These are phyloP conservation scores for Mesochorus sp. DNA, from an alignment of 2,888 invertebrate species.

Conservation along the genomic window DNA sequence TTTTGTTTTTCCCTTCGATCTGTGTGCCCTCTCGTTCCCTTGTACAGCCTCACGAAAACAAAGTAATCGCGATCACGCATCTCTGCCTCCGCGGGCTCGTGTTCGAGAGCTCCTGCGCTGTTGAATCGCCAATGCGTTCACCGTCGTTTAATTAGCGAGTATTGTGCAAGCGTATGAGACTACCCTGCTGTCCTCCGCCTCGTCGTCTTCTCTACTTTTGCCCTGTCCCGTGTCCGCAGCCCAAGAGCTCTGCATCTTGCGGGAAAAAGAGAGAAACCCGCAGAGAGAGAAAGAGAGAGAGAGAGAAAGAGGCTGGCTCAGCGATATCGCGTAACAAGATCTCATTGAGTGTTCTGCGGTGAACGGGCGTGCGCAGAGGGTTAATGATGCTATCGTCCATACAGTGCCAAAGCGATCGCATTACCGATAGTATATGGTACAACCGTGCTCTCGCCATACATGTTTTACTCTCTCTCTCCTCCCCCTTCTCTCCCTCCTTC, in stretches of 20 bases:
- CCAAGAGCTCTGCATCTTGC: background rate
- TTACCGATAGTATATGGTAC: constrained; percentile 76
- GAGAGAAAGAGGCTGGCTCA: constrained; percentile 67
- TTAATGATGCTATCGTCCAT: constrained; percentile 81
- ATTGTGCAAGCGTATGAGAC: constrained; percentile 71
- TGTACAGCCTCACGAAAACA: constrained; percentile 78
- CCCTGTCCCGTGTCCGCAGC: constrained; percentile 3
- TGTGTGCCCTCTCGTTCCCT: constrained; percentile 65
- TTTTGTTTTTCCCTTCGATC: constrained; percentile 27
- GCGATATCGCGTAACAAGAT: constrained; percentile 81
- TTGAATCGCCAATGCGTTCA: constrained; percentile 54
- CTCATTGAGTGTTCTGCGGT: constrained; percentile 77
- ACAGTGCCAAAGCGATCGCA: constrained; percentile 82
- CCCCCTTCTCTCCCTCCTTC: background rate
- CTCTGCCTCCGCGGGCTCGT: constrained; percentile 56
- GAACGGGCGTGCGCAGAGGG: constrained; percentile 69
- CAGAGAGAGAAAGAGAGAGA: constrained; percentile 42
- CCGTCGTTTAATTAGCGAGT: constrained; percentile 81
- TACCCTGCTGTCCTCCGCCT: background rate
- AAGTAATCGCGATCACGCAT: constrained; percentile 81
- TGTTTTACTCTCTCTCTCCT: constrained; percentile 35
- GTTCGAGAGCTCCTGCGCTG: constrained; percentile 5
- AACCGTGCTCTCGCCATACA: constrained; percentile 66
- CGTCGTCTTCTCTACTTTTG: constrained; percentile 6
- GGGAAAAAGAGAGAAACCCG: constrained; percentile 16